Base-by-base conservation (phyloP, 2,888 invertebrate species). In the Ptilodon capucinus region DNA sequence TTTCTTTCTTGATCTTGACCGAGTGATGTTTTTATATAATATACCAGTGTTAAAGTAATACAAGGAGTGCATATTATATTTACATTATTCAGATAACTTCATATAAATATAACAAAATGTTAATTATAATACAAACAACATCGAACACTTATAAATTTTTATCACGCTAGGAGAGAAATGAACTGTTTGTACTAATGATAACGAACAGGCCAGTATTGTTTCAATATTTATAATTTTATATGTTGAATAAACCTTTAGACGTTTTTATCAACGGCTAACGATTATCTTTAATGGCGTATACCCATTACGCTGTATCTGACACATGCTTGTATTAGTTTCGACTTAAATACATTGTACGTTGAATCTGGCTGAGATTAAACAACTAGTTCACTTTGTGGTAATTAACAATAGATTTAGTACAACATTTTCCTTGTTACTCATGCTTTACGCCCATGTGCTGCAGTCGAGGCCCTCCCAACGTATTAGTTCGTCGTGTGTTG, bases 361-460 rank as follows among this genome's bases (percentile, higher is more conserved):
- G 70, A 55, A 71, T 74, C 60, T 71, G 65, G 72, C 68, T 56
- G 57, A 77, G 75, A 82, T 79, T 78, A 77, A 78, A 75, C 69
- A 69, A 77, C 71, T 72, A 75, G 73, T 75, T 59, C 66, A 73
- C 61, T 76, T 63, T 68, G 68, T 70, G 66, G 78, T 82, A 79
- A 84, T 84, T 81, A 82, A 79, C 80, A 76, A 76, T 74, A 71
- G 71, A 75, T 82, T 82, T 80, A 66, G 71, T 74, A 57, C 69
- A 76, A 78, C 76, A 76, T 89, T 88, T 88, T 87, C 88, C 88
- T 88, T 58, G 70, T 86, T 84, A 86, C 66, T 86, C 86, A 86
- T 63, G 57, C 48, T 46, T 52, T 44, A 57, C 48, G 61, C 32
- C 44, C 52, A 48, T 57, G 48, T 48, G 51, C 44, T 60, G 52